These are phyloP conservation scores for Hyposmocoma kahamanoa DNA, from an alignment of 1,140 invertebrate species.

Conservation along the genomic window DNA sequence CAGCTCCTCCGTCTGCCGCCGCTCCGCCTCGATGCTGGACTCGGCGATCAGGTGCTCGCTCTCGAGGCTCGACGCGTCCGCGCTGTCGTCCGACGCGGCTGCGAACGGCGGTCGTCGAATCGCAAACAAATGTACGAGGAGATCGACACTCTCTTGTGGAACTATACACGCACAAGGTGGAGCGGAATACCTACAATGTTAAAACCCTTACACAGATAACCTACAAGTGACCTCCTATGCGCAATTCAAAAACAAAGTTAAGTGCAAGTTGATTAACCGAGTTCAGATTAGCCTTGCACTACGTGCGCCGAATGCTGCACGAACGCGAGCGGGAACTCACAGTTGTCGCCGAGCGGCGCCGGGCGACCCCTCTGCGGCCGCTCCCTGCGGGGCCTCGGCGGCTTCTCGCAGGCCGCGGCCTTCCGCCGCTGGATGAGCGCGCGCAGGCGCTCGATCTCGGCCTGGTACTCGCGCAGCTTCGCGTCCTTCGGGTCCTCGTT, in stretches of 20 bases:
- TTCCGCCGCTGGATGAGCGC: constrained; percentile 67
- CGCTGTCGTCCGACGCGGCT: constrained; percentile 61
- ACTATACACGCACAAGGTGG: too few relatives aligned
- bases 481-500: constrained; percentile 98
- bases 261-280: too few relatives aligned
- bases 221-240: background rate
- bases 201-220: background rate
- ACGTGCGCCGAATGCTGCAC: too few relatives aligned
- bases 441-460: constrained; percentile 84
- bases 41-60: constrained; percentile 70
- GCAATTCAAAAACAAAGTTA: too few relatives aligned
- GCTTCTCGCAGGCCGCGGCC: constrained; percentile 32
- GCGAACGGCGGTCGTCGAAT: too few relatives aligned
- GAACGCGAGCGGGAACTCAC: background rate
- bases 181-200: background rate
- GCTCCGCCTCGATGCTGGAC: constrained; percentile 75
- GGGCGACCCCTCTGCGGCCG: constrained; percentile 7
- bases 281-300: too few relatives aligned
- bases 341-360: constrained; percentile 11
- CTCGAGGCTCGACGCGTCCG: constrained; percentile 65
- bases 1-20: constrained; percentile 69
- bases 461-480: constrained; percentile 89
- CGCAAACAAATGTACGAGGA: too few relatives aligned
- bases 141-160: too few relatives aligned
- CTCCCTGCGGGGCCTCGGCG: constrained; percentile 40